phyloP scores from a whole-genome alignment of 2,797 vertebrate species.

The Setipinna tenuifilis region DNA sequence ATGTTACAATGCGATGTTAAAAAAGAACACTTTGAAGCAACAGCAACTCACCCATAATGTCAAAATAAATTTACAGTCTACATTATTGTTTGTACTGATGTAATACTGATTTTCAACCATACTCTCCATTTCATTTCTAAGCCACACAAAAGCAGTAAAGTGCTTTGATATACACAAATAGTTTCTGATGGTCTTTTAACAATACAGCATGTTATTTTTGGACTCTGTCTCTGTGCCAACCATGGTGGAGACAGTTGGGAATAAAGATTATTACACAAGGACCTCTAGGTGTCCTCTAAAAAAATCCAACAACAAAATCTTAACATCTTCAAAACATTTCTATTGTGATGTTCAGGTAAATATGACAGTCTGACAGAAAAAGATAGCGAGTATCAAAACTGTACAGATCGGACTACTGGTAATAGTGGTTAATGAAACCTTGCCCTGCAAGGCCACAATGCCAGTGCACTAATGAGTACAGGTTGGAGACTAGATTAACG shows the following conservation, averaged over 20 bases:
- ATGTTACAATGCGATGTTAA: slow-evolving; percentile 45
- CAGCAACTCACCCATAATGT: slow-evolving; percentile 67
- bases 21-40: slow-evolving; percentile 53
- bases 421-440: slow-evolving; percentile 64
- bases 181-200: neutral
- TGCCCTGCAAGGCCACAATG: slow-evolving; percentile 75
- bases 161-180: slow-evolving; percentile 65
- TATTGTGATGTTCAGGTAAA: neutral
- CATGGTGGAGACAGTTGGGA: no score
- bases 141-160: slow-evolving; percentile 73
- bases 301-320: neutral
- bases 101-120: slow-evolving; percentile 81
- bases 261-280: neutral
- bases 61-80: slow-evolving; percentile 68
- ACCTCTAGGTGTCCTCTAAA: neutral
- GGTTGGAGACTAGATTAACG: neutral
- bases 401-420: neutral
- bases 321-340: neutral
- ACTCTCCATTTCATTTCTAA: slow-evolving; percentile 53
- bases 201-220: neutral
- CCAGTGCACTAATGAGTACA: slow-evolving; percentile 44
- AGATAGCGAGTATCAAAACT: neutral
- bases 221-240: neutral
- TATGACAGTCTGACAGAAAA: neutral
- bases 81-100: slow-evolving; percentile 60